Percentiles rank a stretch among this genome's conserved stretches.
These are phyloP conservation scores for Simalia tracyae DNA, from an alignment of 2,797 vertebrate species.

Conservation along the genomic window DNA sequence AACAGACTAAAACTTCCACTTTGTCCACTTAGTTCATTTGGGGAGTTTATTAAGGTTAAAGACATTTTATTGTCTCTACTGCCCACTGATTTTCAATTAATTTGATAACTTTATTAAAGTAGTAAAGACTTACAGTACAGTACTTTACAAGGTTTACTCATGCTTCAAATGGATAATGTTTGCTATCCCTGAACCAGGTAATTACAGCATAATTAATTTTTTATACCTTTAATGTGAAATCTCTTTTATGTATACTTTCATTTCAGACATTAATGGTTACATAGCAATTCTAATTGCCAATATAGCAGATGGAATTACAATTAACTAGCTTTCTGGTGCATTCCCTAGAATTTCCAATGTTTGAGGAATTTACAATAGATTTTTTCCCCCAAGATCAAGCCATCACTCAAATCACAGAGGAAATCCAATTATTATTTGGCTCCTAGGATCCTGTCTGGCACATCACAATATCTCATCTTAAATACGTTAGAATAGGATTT, in stretches of 20 bases:
- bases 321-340: neutral
- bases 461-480: neutral
- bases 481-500: neutral
- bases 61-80: neutral
- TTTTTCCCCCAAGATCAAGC: neutral
- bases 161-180: constrained; percentile 22
- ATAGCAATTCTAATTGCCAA: neutral
- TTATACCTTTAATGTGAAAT: constrained; percentile 1
- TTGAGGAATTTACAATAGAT: neutral
- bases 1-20: neutral
- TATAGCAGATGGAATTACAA: constrained; percentile 3
- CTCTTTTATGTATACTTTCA: neutral
- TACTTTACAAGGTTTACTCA: constrained; percentile 2
- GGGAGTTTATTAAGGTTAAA: constrained; percentile 16
- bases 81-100: constrained; percentile 5
- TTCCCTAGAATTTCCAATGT: neutral
- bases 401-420: neutral
- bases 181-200: constrained; percentile 24
- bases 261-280: constrained; percentile 12
- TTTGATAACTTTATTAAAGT: constrained; percentile 16
- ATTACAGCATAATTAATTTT: constrained; percentile 31
- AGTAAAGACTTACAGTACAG: neutral
- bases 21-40: neutral
- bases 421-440: neutral
- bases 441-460: neutral